These are phyloP conservation scores for Holothuria leucospilota DNA, from an alignment of 53 echinoderm and acorn worm genomes.

Conservation along the genomic window DNA sequence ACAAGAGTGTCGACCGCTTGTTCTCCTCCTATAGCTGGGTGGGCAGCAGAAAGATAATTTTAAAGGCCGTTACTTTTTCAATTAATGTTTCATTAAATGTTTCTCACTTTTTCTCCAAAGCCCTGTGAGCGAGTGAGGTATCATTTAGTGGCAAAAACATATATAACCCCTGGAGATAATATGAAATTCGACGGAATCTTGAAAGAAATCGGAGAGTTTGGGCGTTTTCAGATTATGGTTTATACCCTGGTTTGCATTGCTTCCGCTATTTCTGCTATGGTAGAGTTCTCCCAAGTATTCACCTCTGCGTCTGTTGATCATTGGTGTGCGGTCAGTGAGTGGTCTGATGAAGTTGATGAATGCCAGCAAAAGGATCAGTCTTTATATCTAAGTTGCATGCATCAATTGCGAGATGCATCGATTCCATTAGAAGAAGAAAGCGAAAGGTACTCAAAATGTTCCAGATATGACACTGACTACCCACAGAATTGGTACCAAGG, in stretches of 20 bases:
- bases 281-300: conserved; percentile 3
- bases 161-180: background rate
- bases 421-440: background rate
- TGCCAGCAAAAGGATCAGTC: background rate
- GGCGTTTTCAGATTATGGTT: background rate
- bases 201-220: conserved; percentile 1
- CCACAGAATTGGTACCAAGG: background rate
- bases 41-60: too few relatives aligned
- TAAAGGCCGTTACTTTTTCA: too few relatives aligned
- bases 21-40: too few relatives aligned
- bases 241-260: conserved; percentile 1
- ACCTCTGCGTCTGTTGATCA: conserved; percentile 7
- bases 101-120: background rate
- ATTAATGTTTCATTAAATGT: too few relatives aligned
- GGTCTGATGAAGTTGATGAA: background rate
- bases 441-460: background rate
- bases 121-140: too few relatives aligned
- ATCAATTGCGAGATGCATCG: background rate
- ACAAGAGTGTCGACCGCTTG: too few relatives aligned
- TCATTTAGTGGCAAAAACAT: too few relatives aligned
- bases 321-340: conserved; percentile 32
- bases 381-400: background rate
- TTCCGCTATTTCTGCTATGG: background rate
- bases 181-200: conserved; percentile 1
- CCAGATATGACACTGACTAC: background rate